Base-by-base conservation (phyloP, 2,797 vertebrate species). In the Coranthus polyacanthus region DNA sequence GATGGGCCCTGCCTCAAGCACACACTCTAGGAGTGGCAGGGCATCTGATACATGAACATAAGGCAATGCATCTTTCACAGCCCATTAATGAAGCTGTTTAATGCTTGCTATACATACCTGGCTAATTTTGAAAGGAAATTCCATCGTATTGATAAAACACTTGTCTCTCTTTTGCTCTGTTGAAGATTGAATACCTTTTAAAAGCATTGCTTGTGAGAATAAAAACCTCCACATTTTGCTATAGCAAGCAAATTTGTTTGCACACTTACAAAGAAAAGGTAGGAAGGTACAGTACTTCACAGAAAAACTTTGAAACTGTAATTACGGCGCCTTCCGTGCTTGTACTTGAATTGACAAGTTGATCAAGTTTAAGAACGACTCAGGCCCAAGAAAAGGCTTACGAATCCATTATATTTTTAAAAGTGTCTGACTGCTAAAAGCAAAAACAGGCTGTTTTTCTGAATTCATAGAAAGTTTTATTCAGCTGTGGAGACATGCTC, bases 11-110 rank as follows among this genome's bases (percentile, higher is more conserved):
- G 82, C 83, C 83, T 72, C 74, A 43, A 32, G 70, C 67, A 49
- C 68, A 70, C 79, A 43, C 83, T 64, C 62, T 51, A 84, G 84
- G 79, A 87, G 85, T 75, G 87, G 79, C 82, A 60, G 72, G 68
- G 76, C 76, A 85, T 79, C 68, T 72, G 84, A 89, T 88, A 85
- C 47, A 41, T 76, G 68, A 57, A 36, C 81, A 85, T 62, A 60
- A 69, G 60, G 70, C 51, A 17, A 59, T 51, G 20, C 13, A 43
- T 66, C 69, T 85, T 69, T 81, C 62, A 83, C 82, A 78, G 75
- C 56, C 69, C 76, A 74, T 86, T 78, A 88, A 87, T 75, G 45
- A 84, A 78, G 61, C 83, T 69, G 76, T 85, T 82, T 81, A 75
- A 82, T 78, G 75, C 58, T 75, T 39, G 37, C 49, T 41, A 42